Evolutionary conservation across 2,113 vertebrate species (phyloP).

Genomic region (Piliocolobus tephrosceles): DNA sequence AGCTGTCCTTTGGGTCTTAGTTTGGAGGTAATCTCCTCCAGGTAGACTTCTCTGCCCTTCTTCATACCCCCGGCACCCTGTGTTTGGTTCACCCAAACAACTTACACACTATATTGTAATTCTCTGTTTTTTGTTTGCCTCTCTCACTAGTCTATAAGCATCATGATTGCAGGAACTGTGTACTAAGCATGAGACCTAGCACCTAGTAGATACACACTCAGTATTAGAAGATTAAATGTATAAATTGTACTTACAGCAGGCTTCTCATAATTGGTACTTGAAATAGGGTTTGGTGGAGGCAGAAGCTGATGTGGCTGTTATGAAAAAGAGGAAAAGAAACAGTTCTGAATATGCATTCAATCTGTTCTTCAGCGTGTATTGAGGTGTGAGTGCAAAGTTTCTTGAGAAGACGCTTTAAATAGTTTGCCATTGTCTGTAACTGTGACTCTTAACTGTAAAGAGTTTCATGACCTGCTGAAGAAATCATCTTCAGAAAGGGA

Average conservation of each 20-base stretch:
- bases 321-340: slow-evolving; percentile 25
- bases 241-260: slow-evolving; percentile 83
- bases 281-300: slow-evolving; percentile 69
- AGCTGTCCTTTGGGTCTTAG: neutral
- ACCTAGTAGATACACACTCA: neutral
- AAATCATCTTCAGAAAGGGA: neutral
- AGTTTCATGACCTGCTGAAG: neutral
- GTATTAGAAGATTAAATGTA: neutral
- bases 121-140: neutral
- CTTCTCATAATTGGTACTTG: slow-evolving; percentile 69
- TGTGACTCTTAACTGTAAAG: neutral
- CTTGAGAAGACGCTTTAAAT: neutral
- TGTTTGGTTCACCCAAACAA: neutral
- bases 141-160: neutral
- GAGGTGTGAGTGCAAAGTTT: neutral
- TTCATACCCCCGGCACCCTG: neutral
- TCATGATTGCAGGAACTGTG: neutral
- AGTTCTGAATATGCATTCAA: neutral
- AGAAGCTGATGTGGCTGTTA: slow-evolving; percentile 73
- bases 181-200: neutral
- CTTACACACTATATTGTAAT: neutral
- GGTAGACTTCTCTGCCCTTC: neutral
- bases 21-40: neutral
- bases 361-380: neutral
- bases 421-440: neutral